Conservation (phyloP, 2,797 vertebrate species). For the Lepus townsendii region DNA sequence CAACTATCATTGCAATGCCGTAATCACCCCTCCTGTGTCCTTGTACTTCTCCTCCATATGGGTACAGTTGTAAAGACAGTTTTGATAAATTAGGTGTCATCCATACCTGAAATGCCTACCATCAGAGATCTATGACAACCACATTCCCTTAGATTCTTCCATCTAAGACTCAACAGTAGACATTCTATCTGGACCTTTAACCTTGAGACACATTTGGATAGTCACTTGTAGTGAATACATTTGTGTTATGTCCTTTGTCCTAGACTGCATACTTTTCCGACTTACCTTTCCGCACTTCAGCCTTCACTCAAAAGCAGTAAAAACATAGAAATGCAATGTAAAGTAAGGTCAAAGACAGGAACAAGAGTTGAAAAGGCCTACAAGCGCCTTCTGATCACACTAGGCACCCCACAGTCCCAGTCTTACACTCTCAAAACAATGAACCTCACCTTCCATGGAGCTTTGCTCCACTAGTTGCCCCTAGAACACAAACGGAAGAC, state of each 20-base stretch:
- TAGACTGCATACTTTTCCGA: neutral
- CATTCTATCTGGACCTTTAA: neutral
- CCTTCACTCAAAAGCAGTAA: slow-evolving; percentile 41
- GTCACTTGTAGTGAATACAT: neutral
- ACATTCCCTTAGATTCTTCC: neutral
- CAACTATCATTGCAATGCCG: neutral
- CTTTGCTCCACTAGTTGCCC: neutral
- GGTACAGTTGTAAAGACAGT: neutral
- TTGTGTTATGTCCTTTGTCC: slow-evolving; percentile 18
- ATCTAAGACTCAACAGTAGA: neutral
- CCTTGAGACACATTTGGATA: neutral
- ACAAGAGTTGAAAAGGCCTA: slow-evolving; percentile 41
- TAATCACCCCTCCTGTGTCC: neutral
- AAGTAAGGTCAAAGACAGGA: neutral
- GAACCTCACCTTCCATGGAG: neutral
- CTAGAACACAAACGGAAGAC: neutral
- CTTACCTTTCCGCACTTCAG: neutral
- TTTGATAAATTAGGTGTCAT: neutral
- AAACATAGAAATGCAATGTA: slow-evolving; percentile 13
- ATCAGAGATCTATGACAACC: neutral
- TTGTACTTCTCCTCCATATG: neutral
- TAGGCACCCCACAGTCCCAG: neutral
- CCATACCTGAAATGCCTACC: neutral
- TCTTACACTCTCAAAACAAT: slow-evolving; percentile 7
- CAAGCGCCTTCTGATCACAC: slow-evolving; percentile 15